phyloP scores from a whole-genome alignment of 2,888 invertebrate genomes.

The Metallyticus violacea region DNA sequence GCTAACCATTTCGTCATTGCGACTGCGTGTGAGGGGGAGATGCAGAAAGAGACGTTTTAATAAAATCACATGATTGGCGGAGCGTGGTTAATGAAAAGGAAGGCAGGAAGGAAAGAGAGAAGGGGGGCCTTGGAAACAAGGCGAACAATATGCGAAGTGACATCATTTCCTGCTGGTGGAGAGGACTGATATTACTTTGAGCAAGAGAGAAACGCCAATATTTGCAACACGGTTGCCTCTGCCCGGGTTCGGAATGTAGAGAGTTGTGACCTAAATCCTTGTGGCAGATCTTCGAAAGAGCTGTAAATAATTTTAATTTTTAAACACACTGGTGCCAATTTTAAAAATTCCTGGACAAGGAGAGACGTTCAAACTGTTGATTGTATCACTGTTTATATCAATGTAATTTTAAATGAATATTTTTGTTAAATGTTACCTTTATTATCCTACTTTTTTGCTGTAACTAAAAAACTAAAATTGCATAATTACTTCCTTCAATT shows the following conservation, averaged over 20 bases:
- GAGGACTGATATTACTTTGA: background rate
- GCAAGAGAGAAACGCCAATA: background rate
- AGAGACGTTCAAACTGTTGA: no score
- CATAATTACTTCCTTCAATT: no score
- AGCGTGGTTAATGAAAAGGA: constrained; percentile 34
- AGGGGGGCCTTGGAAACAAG: background rate
- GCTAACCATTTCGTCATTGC: background rate
- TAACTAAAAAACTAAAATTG: no score
- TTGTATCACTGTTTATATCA: no score
- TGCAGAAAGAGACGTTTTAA: constrained; percentile 35
- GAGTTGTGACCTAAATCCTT: background rate
- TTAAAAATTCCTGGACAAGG: no score
- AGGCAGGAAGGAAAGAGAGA: background rate
- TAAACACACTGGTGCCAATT: no score
- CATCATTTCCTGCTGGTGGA: background rate
- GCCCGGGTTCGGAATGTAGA: background rate
- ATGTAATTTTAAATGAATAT: no score
- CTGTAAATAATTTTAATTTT: no score
- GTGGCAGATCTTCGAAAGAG: no score
- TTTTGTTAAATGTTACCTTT: no score
- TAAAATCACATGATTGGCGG: constrained; percentile 35
- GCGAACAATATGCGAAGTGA: background rate
- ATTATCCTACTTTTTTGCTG: no score
- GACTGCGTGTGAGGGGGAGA: background rate
- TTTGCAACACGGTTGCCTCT: no score